Evolutionary conservation across 2,888 invertebrate genomes (phyloP).

Genomic region (Anarsia innoxiella): DNA sequence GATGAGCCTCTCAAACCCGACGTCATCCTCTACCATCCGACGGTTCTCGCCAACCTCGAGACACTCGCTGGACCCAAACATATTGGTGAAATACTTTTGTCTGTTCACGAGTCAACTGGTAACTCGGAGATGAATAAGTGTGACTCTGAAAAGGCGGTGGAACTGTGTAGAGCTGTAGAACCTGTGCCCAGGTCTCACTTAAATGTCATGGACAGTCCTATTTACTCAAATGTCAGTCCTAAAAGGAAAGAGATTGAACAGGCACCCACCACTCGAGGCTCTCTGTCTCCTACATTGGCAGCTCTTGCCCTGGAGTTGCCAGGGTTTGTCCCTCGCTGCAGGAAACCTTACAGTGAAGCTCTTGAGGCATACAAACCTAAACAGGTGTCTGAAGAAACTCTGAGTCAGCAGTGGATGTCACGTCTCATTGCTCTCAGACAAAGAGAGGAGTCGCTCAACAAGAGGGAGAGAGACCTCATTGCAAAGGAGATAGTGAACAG

Average conservation of each 20-base stretch:
- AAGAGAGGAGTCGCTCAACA: slow-evolving; percentile 67
- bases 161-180: slow-evolving; percentile 41
- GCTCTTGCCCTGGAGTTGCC: slow-evolving; percentile 66
- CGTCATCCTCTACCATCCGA: slow-evolving; percentile 63
- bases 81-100: slow-evolving; percentile 41
- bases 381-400: slow-evolving; percentile 69
- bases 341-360: slow-evolving; percentile 42
- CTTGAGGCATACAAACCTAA: slow-evolving; percentile 52
- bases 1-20: slow-evolving; percentile 47
- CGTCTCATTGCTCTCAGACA: slow-evolving; percentile 68
- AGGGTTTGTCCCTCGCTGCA: slow-evolving; percentile 60
- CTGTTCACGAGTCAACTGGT: slow-evolving; percentile 25
- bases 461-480: slow-evolving; percentile 63
- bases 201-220: slow-evolving; percentile 43
- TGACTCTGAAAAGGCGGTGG: slow-evolving; percentile 62
- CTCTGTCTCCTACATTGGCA: slow-evolving; percentile 59
- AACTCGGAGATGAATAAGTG: slow-evolving; percentile 52
- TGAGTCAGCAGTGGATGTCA: slow-evolving; percentile 74
- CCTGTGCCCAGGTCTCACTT: slow-evolving; percentile 45
- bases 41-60: slow-evolving; percentile 60
- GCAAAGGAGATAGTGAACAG: slow-evolving; percentile 62
- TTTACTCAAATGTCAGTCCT: slow-evolving; percentile 52
- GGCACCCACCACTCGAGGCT: slow-evolving; percentile 26
- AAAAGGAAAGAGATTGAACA: slow-evolving; percentile 32
- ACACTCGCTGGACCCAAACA: slow-evolving; percentile 29